These are phyloP conservation scores for Phymatocera aterrima DNA, from an alignment of 2,888 invertebrate genomes.

Conservation along the genomic window DNA sequence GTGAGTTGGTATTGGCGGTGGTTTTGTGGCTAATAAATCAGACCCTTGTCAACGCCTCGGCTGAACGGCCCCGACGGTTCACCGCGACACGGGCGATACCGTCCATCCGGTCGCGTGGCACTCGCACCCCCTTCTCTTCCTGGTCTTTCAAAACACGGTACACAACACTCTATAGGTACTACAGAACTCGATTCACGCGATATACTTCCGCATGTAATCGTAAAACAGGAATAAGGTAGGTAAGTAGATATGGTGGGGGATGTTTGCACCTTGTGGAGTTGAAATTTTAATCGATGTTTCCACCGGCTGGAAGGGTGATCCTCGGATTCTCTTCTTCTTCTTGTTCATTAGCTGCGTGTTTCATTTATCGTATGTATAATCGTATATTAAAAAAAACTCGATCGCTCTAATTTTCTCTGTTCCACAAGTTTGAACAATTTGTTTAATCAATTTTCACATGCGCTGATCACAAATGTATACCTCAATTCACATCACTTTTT, in stretches of 20 bases:
- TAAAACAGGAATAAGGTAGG: not conserved
- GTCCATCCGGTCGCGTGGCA: slow-evolving; percentile 44
- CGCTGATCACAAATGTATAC: no score
- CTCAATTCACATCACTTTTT: no score
- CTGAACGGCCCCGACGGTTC: slow-evolving; percentile 34
- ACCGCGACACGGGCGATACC: slow-evolving; percentile 45
- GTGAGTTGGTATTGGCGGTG: slow-evolving; percentile 24
- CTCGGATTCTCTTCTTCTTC: not conserved
- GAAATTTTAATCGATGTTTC: no score
- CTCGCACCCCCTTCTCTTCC: not conserved
- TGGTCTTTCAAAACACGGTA: not conserved
- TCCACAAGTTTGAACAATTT: no score
- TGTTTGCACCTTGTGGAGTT: not conserved
- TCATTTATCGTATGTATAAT: no score
- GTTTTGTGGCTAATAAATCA: slow-evolving; percentile 44
- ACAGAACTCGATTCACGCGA: not conserved
- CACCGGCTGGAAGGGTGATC: no score
- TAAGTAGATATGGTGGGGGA: not conserved
- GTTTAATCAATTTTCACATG: no score
- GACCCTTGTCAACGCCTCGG: slow-evolving; percentile 46
- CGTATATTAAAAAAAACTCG: no score
- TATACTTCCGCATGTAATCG: slow-evolving; percentile 12
- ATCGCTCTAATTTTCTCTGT: no score
- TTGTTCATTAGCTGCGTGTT: not conserved
- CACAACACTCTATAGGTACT: not conserved